Evolutionary conservation across 2,113 vertebrate species (phyloP).

Genomic region (Thunnus maccoyii): DNA sequence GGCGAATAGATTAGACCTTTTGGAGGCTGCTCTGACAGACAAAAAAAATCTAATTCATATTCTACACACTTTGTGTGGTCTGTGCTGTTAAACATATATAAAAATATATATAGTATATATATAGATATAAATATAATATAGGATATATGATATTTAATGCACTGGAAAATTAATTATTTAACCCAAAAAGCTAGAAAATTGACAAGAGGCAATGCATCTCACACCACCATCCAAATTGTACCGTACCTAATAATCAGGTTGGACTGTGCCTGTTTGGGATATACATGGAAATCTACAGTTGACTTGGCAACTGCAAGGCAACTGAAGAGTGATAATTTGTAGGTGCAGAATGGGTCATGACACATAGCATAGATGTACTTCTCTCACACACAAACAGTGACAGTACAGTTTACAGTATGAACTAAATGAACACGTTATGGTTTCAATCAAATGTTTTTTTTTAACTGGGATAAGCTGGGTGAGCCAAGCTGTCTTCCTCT

Average conservation of each 20-base stretch:
- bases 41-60: not conserved
- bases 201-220: not conserved
- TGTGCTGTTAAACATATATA: not conserved
- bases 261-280: not conserved
- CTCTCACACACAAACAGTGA: not conserved
- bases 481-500: not conserved
- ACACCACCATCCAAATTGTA: not conserved
- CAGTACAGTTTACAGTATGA: not conserved
- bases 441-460: not conserved
- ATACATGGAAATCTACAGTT: slow-evolving; percentile 1
- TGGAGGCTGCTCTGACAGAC: not conserved
- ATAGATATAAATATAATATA: not conserved
- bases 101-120: no score
- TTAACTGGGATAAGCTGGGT: not conserved
- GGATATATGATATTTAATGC: not conserved
- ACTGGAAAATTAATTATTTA: slow-evolving; percentile 9
- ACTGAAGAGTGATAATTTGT: slow-evolving; percentile 5
- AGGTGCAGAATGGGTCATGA: not conserved
- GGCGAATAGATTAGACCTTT: slow-evolving; percentile 12
- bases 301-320: not conserved
- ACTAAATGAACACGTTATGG: not conserved
- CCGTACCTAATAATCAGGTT: not conserved
- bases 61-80: not conserved
- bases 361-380: not conserved
- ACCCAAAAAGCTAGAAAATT: not conserved